phyloP scores from a whole-genome alignment of 2,113 vertebrate genomes.

The Semnopithecus entellus region DNA sequence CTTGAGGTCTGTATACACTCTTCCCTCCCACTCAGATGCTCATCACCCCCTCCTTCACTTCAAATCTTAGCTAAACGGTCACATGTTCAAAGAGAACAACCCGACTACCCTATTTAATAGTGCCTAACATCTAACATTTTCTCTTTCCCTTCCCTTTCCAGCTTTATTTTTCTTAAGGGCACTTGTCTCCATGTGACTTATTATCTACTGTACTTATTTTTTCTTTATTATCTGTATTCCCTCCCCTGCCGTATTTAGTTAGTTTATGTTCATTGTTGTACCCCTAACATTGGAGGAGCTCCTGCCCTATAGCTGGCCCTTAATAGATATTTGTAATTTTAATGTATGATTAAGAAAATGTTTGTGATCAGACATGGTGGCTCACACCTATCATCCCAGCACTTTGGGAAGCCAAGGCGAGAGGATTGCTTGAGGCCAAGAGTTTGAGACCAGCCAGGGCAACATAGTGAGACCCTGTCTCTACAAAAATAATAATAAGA shows the following conservation, averaged over 20 bases:
- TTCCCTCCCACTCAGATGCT: background rate
- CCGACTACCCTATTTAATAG: background rate
- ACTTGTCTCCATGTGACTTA: background rate
- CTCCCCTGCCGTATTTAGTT: background rate
- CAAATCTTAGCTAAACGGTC: background rate
- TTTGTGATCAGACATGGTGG: too few relatives aligned
- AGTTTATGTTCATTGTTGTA: background rate
- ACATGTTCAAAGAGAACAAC: background rate
- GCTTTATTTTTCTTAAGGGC: background rate
- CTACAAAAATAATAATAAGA: too few relatives aligned
- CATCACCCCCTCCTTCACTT: background rate
- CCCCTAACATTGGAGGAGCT: background rate
- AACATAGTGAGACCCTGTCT: too few relatives aligned
- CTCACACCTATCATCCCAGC: too few relatives aligned
- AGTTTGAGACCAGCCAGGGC: too few relatives aligned
- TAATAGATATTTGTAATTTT: background rate
- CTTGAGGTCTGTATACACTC: background rate
- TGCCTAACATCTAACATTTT: background rate
- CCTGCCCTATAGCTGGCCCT: background rate
- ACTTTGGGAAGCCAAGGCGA: too few relatives aligned
- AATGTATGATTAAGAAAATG: background rate
- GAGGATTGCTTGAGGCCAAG: too few relatives aligned
- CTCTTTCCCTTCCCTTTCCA: background rate
- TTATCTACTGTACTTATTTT: background rate
- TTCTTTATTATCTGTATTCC: background rate